Conservation (phyloP, 2,888 invertebrate genomes). For the Watsonalla cultraria region DNA sequence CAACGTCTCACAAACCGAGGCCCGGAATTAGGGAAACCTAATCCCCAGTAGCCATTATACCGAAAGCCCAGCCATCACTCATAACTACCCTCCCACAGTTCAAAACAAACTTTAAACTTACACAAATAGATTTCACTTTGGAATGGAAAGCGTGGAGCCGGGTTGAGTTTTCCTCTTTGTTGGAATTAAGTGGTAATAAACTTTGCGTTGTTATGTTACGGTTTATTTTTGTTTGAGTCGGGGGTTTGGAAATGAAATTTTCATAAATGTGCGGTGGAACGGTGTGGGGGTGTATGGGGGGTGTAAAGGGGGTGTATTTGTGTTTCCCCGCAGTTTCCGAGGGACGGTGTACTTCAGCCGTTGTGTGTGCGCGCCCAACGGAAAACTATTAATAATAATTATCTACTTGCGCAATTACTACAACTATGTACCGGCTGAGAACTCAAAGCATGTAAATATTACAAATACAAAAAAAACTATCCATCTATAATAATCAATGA, state of each 20-base stretch:
- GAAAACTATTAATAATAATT: slow-evolving; percentile 69
- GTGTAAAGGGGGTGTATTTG: slow-evolving; percentile 34
- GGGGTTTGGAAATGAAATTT: slow-evolving; percentile 73
- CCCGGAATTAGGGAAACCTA: slow-evolving; percentile 68
- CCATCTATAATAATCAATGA: too few species aligned
- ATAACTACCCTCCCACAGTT: slow-evolving; percentile 30
- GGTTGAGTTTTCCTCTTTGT: slow-evolving; percentile 35
- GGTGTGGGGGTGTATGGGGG: slow-evolving; percentile 16
- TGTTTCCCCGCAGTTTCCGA: slow-evolving; percentile 60
- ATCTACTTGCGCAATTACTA: slow-evolving; percentile 34
- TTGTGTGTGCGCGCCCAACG: slow-evolving; percentile 51
- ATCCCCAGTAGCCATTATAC: slow-evolving; percentile 73
- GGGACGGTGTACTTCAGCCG: slow-evolving; percentile 56
- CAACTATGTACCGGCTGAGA: neutral
- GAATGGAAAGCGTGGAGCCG: slow-evolving; percentile 20
- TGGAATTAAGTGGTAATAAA: slow-evolving; percentile 58
- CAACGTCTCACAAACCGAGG: slow-evolving; percentile 53
- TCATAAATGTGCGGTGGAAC: slow-evolving; percentile 58
- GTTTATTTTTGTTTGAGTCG: slow-evolving; percentile 56
- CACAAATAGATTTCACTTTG: slow-evolving; percentile 49
- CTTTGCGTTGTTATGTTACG: slow-evolving; percentile 56
- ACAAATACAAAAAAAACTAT: too few species aligned
- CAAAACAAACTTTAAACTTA: slow-evolving; percentile 42
- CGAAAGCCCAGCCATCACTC: slow-evolving; percentile 62
- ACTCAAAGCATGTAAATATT: too few species aligned